phyloP scores from a whole-genome alignment of 2,113 vertebrate species.

The Oryzias woworae region DNA sequence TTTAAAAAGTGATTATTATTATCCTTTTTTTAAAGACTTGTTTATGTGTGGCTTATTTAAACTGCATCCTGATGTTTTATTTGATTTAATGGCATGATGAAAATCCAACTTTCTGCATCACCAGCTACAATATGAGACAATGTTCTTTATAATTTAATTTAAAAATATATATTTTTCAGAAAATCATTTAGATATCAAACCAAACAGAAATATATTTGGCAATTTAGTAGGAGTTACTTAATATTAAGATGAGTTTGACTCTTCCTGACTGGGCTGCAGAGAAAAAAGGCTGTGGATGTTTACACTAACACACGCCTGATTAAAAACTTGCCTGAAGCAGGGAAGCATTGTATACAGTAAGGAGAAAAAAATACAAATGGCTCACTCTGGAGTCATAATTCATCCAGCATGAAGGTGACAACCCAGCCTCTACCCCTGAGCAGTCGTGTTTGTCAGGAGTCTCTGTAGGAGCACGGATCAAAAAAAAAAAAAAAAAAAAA shows the following conservation, averaged over 20 bases:
- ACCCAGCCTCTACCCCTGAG: conserved; percentile 6
- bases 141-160: neutral
- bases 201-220: neutral
- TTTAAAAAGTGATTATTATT: too few species aligned
- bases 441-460: conserved; percentile 11
- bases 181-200: neutral
- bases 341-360: conserved; percentile 35
- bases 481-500: neutral
- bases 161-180: neutral
- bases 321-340: conserved; percentile 58
- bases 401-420: conserved; percentile 57
- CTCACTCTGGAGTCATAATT: conserved; percentile 61
- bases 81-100: too few species aligned
- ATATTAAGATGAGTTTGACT: conserved; percentile 9
- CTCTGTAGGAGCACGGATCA: conserved; percentile 4
- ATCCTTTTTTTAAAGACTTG: too few species aligned
- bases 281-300: conserved; percentile 53
- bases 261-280: conserved; percentile 11
- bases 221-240: neutral
- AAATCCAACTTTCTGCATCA: too few species aligned
- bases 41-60: too few species aligned
- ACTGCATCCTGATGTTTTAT: too few species aligned
- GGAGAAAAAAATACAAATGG: conserved; percentile 64
- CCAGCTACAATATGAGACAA: too few species aligned
- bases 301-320: conserved; percentile 64